A percentile compares a stretch with the other conserved stretches of the same genome.
phyloP scores from a whole-genome alignment of 2,113 vertebrate species.

The Tychaedon coryphoeus region DNA sequence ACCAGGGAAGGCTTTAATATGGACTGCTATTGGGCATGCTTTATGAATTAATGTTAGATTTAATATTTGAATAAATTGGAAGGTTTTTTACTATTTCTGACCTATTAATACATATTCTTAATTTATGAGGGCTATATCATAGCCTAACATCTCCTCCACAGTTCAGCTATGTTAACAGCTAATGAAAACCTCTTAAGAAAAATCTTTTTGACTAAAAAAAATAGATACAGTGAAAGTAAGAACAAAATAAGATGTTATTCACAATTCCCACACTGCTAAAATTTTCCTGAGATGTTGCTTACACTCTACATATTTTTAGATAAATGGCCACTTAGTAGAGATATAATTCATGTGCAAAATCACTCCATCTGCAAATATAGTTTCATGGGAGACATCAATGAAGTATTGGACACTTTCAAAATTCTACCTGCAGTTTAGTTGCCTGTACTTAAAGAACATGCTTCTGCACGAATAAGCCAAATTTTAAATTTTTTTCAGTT shows the following conservation, averaged over 20 bases:
- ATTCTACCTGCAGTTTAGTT: background rate
- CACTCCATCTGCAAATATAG: background rate
- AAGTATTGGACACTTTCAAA: background rate
- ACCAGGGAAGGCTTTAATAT: background rate
- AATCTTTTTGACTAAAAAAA: background rate
- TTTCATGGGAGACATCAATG: background rate
- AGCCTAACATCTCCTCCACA: background rate
- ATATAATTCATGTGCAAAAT: background rate
- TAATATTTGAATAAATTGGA: background rate
- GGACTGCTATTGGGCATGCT: background rate
- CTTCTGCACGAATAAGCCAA: background rate
- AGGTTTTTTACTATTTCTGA: background rate
- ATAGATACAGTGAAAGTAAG: background rate
- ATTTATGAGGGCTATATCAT: background rate
- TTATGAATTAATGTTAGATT: background rate
- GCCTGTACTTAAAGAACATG: background rate
- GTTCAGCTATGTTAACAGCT: rapidly evolving
- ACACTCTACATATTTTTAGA: background rate
- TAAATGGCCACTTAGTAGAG: background rate
- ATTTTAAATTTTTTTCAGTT: background rate
- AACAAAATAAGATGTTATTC: background rate
- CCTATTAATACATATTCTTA: background rate
- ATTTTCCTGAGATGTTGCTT: background rate
- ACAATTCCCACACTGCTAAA: background rate
- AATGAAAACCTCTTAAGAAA: background rate